Conservation (phyloP, 2,797 vertebrate species). For the Sebastes steindachneri region DNA sequence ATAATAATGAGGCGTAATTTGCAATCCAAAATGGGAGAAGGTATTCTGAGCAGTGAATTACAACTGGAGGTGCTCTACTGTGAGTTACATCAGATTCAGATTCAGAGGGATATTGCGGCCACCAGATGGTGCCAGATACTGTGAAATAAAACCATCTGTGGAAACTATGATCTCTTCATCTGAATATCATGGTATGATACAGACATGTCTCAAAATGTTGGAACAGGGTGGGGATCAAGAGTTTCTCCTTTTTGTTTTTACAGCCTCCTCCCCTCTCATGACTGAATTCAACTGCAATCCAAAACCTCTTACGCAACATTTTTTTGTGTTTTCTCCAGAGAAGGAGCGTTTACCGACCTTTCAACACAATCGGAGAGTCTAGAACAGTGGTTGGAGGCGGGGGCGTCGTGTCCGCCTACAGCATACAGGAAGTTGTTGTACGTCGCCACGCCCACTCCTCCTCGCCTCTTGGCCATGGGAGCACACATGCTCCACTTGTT, state of each 20-base stretch:
- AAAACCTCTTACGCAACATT: not conserved
- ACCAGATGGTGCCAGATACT: conserved; percentile 77
- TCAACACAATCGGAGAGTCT: conserved; percentile 95
- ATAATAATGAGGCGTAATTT: not conserved
- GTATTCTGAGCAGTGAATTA: not conserved
- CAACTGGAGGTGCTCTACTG: not conserved
- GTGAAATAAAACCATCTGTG: conserved; percentile 18
- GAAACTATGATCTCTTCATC: conserved; percentile 4
- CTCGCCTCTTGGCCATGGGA: conserved; percentile 94
- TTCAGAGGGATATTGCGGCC: conserved; percentile 21
- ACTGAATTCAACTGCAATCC: not conserved
- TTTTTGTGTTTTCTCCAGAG: not conserved
- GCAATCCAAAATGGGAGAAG: not conserved
- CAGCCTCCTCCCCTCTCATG: not conserved
- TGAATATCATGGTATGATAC: not conserved
- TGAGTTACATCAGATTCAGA: not conserved
- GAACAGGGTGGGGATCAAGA: conserved; percentile 32
- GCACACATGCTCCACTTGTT: conserved; percentile 98
- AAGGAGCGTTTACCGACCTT: conserved; percentile 80
- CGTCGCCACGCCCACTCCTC: conserved; percentile 93
- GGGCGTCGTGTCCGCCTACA: conserved; percentile 96
- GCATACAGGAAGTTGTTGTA: conserved; percentile 96
- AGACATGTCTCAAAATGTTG: conserved; percentile 40
- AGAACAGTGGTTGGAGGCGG: conserved; percentile 95
- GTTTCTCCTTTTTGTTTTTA: conserved; percentile 28